Conservation (phyloP, 1,140 invertebrate genomes). For the Limonius californicus region DNA sequence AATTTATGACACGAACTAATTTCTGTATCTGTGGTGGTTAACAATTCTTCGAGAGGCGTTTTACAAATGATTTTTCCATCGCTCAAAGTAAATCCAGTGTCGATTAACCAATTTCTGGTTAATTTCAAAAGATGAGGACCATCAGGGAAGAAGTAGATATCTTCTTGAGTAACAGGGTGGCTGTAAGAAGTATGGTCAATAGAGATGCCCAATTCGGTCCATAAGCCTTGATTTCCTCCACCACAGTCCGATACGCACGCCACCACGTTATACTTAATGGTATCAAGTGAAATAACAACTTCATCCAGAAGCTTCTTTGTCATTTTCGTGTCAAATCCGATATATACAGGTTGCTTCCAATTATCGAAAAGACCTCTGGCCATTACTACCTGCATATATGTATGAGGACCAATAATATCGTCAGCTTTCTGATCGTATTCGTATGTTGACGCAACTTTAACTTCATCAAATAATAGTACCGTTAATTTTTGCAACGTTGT, state of each 20-base stretch:
- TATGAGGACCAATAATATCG: constrained; percentile 41
- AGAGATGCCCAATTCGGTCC: constrained; percentile 36
- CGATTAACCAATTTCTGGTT: constrained; percentile 28
- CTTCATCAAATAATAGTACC: constrained; percentile 40
- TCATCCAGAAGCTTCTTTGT: constrained; percentile 31
- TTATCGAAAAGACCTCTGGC: constrained; percentile 36
- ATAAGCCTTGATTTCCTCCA: constrained; percentile 37
- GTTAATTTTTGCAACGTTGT: constrained; percentile 28
- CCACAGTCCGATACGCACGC: constrained; percentile 40
- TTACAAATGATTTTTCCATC: constrained; percentile 15
- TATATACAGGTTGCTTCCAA: constrained; percentile 39
- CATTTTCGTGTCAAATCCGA: constrained; percentile 39
- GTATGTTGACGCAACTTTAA: constrained; percentile 34
- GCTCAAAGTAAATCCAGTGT: constrained; percentile 22
- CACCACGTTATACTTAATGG: constrained; percentile 34
- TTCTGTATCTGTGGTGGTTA: constrained; percentile 17
- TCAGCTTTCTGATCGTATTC: constrained; percentile 41
- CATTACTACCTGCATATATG: constrained; percentile 41
- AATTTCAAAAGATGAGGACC: constrained; percentile 28
- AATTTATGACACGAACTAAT: constrained; percentile 24
- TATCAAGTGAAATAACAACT: constrained; percentile 33
- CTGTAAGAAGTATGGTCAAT: constrained; percentile 1
- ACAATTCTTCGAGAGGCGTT: constrained; percentile 15
- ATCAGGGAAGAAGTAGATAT: constrained; percentile 25
- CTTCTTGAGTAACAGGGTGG: neutral